Base-by-base conservation (phyloP, 2,888 invertebrate species). In the Perizoma affinitatum region DNA sequence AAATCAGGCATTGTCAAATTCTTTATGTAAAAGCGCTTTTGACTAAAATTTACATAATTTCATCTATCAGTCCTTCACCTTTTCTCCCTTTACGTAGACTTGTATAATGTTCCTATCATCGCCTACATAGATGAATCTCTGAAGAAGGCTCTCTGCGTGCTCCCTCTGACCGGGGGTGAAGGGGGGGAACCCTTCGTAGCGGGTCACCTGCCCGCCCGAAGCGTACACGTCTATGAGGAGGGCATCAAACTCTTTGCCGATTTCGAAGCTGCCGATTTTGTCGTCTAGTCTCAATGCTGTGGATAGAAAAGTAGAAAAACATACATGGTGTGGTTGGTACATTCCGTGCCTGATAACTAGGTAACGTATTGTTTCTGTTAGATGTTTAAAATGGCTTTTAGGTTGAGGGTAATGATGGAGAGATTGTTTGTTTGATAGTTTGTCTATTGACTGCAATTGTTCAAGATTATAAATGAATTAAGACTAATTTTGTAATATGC, bases 211-310 rank as follows among this genome's bases (percentile, higher is more conserved):
- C 6, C 94, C 89, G 8, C 82, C 79, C 9, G 82, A 59, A 9
- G 86, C 76, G 70, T 92, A 92, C n/a, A 95, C 90, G 74, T 97
- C 96, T 38, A 98, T 88, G 0, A 97, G 73, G 0, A 98, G 86
- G 0, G 97, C 98, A 90, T 98, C 98, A 74, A 98, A 97, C 58
- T 96, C 95, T 82, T 98, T 98, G 22, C 96, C 97, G 5, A 94
- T 82, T 69, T 93, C 90, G 73, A 98, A 97, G 86, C 95, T 97
- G 10, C 98, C 98, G 52, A 96, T 94, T 74, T 94, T 90, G 45
- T 95, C 82, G n/a, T 95, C 95, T 67, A 98, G 78, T 3, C 94
- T 93, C 44, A 98, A 88, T 34, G 96, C 98, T 96, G 92, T 55
- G 91, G 74, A 22, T 7, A 57, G 5, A 48, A 35, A 41, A 35